These are phyloP conservation scores for Teleogryllus oceanicus DNA, from an alignment of 2,888 invertebrate species.

Conservation along the genomic window DNA sequence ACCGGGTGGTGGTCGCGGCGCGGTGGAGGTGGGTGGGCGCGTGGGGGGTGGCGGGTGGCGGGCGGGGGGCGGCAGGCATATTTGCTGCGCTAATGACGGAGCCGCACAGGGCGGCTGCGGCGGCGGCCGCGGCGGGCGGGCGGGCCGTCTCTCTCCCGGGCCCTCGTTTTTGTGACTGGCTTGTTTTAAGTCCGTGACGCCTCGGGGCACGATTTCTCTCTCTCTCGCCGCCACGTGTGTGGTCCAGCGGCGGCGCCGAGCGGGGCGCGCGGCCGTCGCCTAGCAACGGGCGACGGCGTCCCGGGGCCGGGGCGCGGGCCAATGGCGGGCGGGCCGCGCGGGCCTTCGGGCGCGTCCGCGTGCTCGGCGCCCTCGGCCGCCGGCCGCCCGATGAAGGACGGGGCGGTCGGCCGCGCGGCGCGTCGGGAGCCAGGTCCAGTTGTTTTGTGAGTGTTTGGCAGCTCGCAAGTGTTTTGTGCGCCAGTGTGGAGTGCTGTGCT, in stretches of 20 bases:
- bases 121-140: neutral
- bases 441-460: slow-evolving; percentile 3
- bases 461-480: slow-evolving; percentile 21
- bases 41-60: neutral
- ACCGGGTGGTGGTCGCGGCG: no score
- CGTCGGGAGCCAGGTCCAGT: slow-evolving; percentile 20
- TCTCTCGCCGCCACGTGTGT: slow-evolving; percentile 35
- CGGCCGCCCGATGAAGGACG: slow-evolving; percentile 6
- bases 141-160: slow-evolving; percentile 22
- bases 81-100: slow-evolving; percentile 1
- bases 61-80: neutral
- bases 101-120: neutral
- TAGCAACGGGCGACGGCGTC: slow-evolving; percentile 33
- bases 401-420: neutral
- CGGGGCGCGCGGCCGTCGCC: slow-evolving; percentile 34
- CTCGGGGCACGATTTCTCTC: slow-evolving; percentile 25
- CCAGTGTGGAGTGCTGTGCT: slow-evolving; percentile 18
- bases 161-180: slow-evolving; percentile 26
- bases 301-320: slow-evolving; percentile 35
- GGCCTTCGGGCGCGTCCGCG: slow-evolving; percentile 27
- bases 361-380: slow-evolving; percentile 4
- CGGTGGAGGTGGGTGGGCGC: no score
- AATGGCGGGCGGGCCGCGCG: slow-evolving; percentile 34
- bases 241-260: slow-evolving; percentile 32
- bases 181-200: slow-evolving; percentile 23